These are phyloP conservation scores for Phylloscopus trochilus DNA, from an alignment of 2,113 vertebrate genomes.

Conservation along the genomic window DNA sequence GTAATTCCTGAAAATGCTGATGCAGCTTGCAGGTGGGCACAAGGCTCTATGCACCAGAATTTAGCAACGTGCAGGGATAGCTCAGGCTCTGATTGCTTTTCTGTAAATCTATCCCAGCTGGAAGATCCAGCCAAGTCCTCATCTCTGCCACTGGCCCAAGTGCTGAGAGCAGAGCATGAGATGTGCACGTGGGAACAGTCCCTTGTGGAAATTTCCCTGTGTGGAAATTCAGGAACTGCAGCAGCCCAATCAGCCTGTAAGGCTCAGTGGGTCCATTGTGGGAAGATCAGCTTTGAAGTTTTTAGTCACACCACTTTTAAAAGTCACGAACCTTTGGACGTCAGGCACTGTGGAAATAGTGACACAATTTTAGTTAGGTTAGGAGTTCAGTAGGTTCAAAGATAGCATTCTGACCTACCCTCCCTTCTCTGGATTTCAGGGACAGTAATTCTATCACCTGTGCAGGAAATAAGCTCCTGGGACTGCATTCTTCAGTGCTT, in stretches of 20 bases:
- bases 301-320: neutral
- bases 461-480: neutral
- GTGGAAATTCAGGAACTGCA: neutral
- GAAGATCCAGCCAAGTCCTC: neutral
- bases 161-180: neutral
- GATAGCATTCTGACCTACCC: neutral
- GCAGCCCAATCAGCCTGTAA: neutral
- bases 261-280: neutral
- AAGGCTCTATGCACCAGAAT: neutral
- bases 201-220: neutral
- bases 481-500: neutral
- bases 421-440: neutral
- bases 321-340: neutral
- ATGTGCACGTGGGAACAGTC: neutral
- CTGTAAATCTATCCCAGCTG: neutral
- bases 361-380: neutral
- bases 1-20: neutral
- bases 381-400: neutral
- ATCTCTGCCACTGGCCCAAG: neutral
- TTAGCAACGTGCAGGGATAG: accelerated
- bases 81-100: neutral
- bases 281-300: neutral
- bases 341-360: neutral
- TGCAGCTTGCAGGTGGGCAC: neutral
- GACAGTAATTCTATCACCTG: neutral